Base-by-base conservation (phyloP, 2,113 vertebrate genomes). In the Tor tambroides region DNA sequence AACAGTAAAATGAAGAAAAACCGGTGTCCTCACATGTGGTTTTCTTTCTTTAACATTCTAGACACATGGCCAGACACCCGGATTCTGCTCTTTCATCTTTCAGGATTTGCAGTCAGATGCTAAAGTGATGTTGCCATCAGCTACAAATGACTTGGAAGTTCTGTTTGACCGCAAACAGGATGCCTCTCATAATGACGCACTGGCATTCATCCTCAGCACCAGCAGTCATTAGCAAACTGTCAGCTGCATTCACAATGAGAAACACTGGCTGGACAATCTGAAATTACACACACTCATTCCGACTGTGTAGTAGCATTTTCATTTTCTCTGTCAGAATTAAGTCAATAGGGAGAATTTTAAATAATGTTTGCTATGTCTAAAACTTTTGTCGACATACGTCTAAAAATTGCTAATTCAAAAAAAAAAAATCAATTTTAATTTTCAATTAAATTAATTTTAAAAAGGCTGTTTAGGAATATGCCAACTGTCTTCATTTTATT, bases 101-200 rank as follows among this genome's bases (percentile, higher is more conserved):
- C n/a, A 69, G 61, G 26, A 54, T 80, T 41, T 54, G 84, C 46
- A 63, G 76, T 80, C 71, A 54, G 67, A 83, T 85, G 84, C 74
- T 69, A 49, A 63, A 86, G 72, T 65, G 80, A 87, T 54, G 84
- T 78, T 76, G 80, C 90, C 90, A 90, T 91, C 91, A 75, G 86
- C 80, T 88, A 80, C 89, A 91, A 91, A 91, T 86, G 85, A 86
- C 86, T 41, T 80, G 86, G 69, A 87, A 88, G 88, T 88, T 91
- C 85, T 90, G 80, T 90, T 90, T 92, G 91, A 93, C 90, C 88
- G 87, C 75, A 87, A 91, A 90, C 85, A 88, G 88, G 88, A 91
- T 89, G 89, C 85, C 83, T 72, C 49, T 72, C 84, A 86, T 91
- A 89, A 90, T 91, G 89, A 86, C 43, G 35, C 79, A 43, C 77